A percentile compares a stretch with the other conserved stretches of the same genome.
Conservation (phyloP, 35 echinoderm and acorn worm species). For the Apostichopus parvimensis region DNA sequence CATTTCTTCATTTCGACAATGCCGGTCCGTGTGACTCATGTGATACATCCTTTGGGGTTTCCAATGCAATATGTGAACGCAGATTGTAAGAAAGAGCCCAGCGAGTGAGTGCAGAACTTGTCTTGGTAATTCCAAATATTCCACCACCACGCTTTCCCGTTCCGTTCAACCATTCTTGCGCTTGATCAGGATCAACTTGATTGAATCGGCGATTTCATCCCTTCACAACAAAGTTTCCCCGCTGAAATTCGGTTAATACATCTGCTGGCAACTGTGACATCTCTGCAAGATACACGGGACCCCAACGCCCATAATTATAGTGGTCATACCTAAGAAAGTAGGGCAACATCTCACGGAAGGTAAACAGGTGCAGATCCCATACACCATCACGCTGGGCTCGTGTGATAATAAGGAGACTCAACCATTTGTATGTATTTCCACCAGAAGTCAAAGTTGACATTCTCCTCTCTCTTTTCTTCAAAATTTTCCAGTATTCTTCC, state of each 20-base stretch:
- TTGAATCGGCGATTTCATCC: not conserved
- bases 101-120: slow-evolving; percentile 40
- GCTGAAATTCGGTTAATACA: not conserved
- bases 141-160: slow-evolving; percentile 63
- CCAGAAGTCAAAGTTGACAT: slow-evolving; percentile 19
- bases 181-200: slow-evolving; percentile 3
- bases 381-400: slow-evolving; percentile 57
- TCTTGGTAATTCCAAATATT: slow-evolving; percentile 66
- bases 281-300: slow-evolving; percentile 60
- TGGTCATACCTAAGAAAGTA: slow-evolving; percentile 65
- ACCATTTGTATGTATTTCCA: slow-evolving; percentile 47
- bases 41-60: too few species aligned
- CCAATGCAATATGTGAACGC: slow-evolving; percentile 43
- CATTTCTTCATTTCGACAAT: too few species aligned
- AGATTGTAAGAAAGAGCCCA: slow-evolving; percentile 69
- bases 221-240: slow-evolving; percentile 55
- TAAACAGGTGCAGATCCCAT: slow-evolving; percentile 66
- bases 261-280: slow-evolving; percentile 41
- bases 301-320: slow-evolving; percentile 58
- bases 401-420: not conserved
- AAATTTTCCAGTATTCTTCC: too few species aligned
- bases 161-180: slow-evolving; percentile 29
- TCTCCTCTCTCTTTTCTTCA: too few species aligned
- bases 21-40: too few species aligned
- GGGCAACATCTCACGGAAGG: slow-evolving; percentile 19